Percentiles rank a stretch among this genome's conserved stretches.
Conservation (phyloP, 2,797 vertebrate species). For the Scomberomorus guttatus region DNA sequence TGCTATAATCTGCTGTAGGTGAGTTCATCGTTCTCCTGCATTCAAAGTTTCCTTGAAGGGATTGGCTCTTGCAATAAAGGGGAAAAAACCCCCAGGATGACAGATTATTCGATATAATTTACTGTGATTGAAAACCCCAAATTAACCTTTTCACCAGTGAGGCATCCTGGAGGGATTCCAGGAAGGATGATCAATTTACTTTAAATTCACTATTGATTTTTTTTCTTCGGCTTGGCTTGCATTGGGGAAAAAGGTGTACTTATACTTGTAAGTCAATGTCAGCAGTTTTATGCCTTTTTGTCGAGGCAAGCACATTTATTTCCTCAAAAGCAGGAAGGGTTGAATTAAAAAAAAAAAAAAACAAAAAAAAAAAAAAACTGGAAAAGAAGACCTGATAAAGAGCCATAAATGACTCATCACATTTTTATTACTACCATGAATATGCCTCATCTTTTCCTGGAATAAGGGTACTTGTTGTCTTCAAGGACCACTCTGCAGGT, state of each 20-base stretch:
- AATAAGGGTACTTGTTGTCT: constrained; percentile 27
- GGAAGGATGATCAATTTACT: constrained; percentile 27
- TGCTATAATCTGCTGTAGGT: constrained; percentile 3
- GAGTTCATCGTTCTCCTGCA: constrained; percentile 6
- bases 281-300: constrained; percentile 13
- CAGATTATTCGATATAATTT: constrained; percentile 3
- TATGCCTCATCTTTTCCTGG: constrained; percentile 2
- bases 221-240: neutral
- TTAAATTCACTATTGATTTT: constrained; percentile 38
- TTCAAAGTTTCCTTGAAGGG: neutral
- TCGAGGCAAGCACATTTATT: constrained; percentile 29
- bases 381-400: neutral
- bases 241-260: neutral
- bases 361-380: neutral
- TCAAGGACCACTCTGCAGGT: constrained; percentile 20
- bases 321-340: constrained; percentile 27
- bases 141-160: constrained; percentile 24
- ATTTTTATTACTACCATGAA: neutral
- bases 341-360: neutral
- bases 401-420: neutral
- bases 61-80: neutral
- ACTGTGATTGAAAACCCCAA: neutral
- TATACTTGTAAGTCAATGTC: neutral
- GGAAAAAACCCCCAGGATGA: neutral
- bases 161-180: neutral